phyloP scores from a whole-genome alignment of 2,888 invertebrate species.

The Itoplectis maculator region DNA sequence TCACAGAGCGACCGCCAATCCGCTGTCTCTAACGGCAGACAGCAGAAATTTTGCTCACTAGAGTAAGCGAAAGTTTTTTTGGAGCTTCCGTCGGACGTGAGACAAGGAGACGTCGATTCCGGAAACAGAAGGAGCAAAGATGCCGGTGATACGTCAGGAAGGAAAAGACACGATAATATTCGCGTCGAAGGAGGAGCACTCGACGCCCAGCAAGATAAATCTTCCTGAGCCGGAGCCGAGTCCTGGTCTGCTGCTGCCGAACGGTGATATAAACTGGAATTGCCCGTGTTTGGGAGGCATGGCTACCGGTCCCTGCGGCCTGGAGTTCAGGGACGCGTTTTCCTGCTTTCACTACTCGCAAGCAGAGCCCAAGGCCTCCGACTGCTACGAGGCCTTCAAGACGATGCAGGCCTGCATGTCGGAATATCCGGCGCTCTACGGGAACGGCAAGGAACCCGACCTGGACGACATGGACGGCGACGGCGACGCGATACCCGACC shows the following conservation, averaged over 20 bases:
- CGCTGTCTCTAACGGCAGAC: constrained; percentile 80
- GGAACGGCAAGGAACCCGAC: constrained; percentile 89
- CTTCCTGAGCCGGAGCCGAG: constrained; percentile 91
- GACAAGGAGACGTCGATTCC: no score
- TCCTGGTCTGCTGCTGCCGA: constrained; percentile 92
- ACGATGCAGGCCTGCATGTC: constrained; percentile 96
- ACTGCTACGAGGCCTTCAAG: constrained; percentile 96
- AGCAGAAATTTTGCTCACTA: constrained; percentile 79
- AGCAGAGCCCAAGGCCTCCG: constrained; percentile 96
- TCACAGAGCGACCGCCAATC: constrained; percentile 85
- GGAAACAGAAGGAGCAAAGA: constrained; percentile 66
- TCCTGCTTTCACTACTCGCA: constrained; percentile 97
- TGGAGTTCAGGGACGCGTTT: constrained; percentile 96
- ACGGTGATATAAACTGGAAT: constrained; percentile 98
- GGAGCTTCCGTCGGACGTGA: constrained; percentile 13
- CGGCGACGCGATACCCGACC: constrained; percentile 42
- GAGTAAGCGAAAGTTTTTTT: constrained; percentile 1
- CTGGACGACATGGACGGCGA: constrained; percentile 86
- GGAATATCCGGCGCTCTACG: constrained; percentile 93
- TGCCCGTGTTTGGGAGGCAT: constrained; percentile 99
- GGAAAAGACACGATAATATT: constrained; percentile 94
- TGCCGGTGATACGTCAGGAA: constrained; percentile 82
- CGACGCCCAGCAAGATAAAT: constrained; percentile 89
- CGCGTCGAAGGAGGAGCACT: constrained; percentile 92
- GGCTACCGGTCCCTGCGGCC: constrained; percentile 98